Evolutionary conservation across 2,113 vertebrate genomes (phyloP), one percentile per base, ranked within the genome.

Genomic region (Halcyon senegalensis): DNA sequence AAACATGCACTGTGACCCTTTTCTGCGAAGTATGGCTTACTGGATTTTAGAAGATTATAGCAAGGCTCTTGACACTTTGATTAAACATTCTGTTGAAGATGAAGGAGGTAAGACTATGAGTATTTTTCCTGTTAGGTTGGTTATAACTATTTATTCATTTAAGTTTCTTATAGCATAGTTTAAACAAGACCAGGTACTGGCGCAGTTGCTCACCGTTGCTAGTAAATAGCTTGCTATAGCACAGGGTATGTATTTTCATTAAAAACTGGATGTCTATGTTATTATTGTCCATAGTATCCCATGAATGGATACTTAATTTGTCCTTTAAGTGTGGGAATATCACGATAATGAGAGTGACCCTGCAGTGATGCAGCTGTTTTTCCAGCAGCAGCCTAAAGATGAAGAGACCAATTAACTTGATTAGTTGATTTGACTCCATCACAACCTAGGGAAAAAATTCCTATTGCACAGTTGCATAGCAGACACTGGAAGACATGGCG

Each of bases 31-130:
- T 97, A 99, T 99, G 98, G 99, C 99, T n/a, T 98, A 98, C 94
- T 99, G 99, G 99, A 99, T 99, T 92, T 98, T 99, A 89, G 99
- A 99, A 97, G 98, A 99, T 94, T 99, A 99, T 97, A 98, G 98
- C 95, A 98, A 93, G 88, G 99, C 99, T 58, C 97, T 99, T 97
- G 98, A 99, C 95, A 99, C 99, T 67, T 98, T 99, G 76, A 98
- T 99, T 73, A 99, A 98, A 51, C 98, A 99, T 84, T 98, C 97
- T 30, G 7, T 90, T 79, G 95, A 89, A 96, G 95, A 95, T 56
- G 94, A 96, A 93, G 90, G 93, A 93, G 98, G 98, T 98, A 97
- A 98, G 94, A 93, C 50, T 74, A 70, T 16, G 16, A 58, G 8
- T 70, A 35, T 79, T 62, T 72, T 70, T 3, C 27, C 12, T 80